These are phyloP conservation scores for Lepidotrigona ventralis DNA, from an alignment of 1,140 invertebrate species.

Conservation along the genomic window DNA sequence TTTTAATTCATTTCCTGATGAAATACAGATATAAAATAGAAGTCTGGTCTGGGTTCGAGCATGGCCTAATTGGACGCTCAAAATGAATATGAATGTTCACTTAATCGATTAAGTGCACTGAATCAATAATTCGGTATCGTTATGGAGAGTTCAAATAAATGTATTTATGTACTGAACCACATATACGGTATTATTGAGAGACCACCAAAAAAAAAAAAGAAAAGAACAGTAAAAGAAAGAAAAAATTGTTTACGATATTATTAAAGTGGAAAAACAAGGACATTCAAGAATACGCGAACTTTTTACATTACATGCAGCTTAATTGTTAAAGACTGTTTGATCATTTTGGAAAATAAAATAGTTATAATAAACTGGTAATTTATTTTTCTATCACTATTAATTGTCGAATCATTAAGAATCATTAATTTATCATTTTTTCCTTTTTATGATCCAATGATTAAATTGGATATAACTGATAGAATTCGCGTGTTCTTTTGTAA, in stretches of 20 bases:
- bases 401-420: background rate
- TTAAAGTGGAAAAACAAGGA: conserved; percentile 29
- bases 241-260: conserved; percentile 23
- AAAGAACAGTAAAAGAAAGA: background rate
- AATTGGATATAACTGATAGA: background rate
- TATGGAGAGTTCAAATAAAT: conserved; percentile 35
- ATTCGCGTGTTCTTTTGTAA: background rate
- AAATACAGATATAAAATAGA: conserved; percentile 69
- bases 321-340: background rate
- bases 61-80: conserved; percentile 29
- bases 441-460: too few species aligned
- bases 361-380: background rate
- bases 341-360: background rate
- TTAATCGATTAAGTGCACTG: conserved; percentile 35
- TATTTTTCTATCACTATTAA: background rate
- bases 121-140: conserved; percentile 41
- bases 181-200: conserved; percentile 9
- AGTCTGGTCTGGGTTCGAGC: conserved; percentile 53
- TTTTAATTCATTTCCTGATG: conserved; percentile 53
- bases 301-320: background rate
- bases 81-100: conserved; percentile 38
- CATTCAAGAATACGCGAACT: background rate
- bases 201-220: background rate
- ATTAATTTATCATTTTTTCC: background rate
- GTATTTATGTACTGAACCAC: conserved; percentile 19